Evolutionary conservation across 1,140 invertebrate species (phyloP).

Genomic region (Drosophila trapezifrons): DNA sequence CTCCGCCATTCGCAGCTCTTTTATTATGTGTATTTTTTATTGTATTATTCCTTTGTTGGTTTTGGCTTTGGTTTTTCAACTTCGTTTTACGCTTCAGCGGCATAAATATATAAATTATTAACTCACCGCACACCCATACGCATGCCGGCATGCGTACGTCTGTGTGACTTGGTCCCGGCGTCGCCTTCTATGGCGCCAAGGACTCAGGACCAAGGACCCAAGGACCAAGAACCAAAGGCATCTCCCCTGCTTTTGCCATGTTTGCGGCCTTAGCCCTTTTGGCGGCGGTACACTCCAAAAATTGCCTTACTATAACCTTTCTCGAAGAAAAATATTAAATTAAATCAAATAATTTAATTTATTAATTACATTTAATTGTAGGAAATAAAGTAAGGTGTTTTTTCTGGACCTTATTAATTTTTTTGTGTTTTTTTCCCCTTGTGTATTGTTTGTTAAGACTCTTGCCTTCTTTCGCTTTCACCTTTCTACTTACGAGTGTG

Average conservation of each 20-base stretch:
- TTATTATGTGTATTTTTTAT: constrained; percentile 82
- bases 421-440: constrained; percentile 2
- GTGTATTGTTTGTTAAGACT: constrained; percentile 15
- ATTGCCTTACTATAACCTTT: no score
- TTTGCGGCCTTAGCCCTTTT: constrained; percentile 66
- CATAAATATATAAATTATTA: constrained; percentile 83
- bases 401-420: no score
- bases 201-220: constrained; percentile 7
- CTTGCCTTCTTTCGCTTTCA: constrained; percentile 27
- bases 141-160: constrained; percentile 11
- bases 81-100: constrained; percentile 80
- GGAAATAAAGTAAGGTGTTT: neutral
- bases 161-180: constrained; percentile 32
- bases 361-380: no score
- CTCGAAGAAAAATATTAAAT: neutral
- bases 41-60: constrained; percentile 77
- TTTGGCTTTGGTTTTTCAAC: constrained; percentile 80
- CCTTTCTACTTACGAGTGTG: constrained; percentile 35
- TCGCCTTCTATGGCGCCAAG: constrained; percentile 48
- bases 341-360: neutral
- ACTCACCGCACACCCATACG: constrained; percentile 55
- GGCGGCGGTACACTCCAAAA: neutral
- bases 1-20: constrained; percentile 56
- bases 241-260: constrained; percentile 14
- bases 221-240: constrained; percentile 14